These are phyloP conservation scores for Pollachius pollachius DNA, from an alignment of 2,113 vertebrate genomes.

Conservation along the genomic window DNA sequence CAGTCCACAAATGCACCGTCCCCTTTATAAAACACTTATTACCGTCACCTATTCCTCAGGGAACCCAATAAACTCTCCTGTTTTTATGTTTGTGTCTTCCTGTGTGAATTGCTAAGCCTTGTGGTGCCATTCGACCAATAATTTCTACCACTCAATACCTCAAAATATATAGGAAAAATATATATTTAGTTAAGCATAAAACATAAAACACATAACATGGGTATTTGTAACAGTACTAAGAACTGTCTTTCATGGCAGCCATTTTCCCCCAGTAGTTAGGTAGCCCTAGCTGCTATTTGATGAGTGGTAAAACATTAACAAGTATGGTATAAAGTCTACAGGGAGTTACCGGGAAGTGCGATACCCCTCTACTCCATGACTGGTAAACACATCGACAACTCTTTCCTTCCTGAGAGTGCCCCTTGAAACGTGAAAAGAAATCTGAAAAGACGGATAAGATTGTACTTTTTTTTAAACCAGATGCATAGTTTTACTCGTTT, in stretches of 20 bases:
- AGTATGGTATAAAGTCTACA: slow-evolving; percentile 61
- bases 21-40: slow-evolving; percentile 14
- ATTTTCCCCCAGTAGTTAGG: slow-evolving; percentile 28
- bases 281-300: slow-evolving; percentile 56
- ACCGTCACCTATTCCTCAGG: not conserved
- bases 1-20: slow-evolving; percentile 32
- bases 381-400: too few species aligned
- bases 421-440: too few species aligned
- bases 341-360: slow-evolving; percentile 36
- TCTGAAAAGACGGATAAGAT: too few species aligned
- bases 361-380: slow-evolving; percentile 2
- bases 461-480: not conserved
- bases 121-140: too few species aligned
- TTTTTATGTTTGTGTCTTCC: too few species aligned
- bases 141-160: too few species aligned
- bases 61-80: slow-evolving; percentile 10
- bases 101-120: too few species aligned
- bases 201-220: too few species aligned
- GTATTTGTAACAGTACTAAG: too few species aligned
- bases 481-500: not conserved
- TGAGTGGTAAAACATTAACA: slow-evolving; percentile 75
- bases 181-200: too few species aligned
- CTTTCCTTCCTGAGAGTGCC: too few species aligned
- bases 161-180: too few species aligned
- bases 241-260: not conserved